Conservation (phyloP, 2,113 vertebrate species). For the Psammodynastes pulverulentus region DNA sequence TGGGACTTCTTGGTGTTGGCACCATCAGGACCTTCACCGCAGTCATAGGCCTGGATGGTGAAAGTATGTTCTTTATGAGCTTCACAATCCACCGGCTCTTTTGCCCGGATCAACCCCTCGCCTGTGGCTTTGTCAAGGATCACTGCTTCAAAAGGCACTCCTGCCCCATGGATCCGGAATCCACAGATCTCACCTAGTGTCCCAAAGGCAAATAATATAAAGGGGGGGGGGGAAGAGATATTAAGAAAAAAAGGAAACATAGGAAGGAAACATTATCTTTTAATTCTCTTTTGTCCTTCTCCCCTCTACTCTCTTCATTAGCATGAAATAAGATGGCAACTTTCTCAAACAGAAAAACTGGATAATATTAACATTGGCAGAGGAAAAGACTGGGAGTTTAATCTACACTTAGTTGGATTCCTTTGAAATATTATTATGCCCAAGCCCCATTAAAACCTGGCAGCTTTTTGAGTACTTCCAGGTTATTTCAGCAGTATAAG, state of each 20-base stretch:
- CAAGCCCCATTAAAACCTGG: not conserved
- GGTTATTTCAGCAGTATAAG: not conserved
- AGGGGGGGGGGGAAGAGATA: not conserved
- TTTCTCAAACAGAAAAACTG: not conserved
- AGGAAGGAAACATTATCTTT: not conserved
- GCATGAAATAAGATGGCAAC: not conserved
- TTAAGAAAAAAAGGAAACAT: not conserved
- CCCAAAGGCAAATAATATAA: not conserved
- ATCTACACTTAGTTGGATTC: no score
- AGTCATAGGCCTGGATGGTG: constrained; percentile 98
- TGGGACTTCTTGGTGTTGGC: constrained; percentile 98
- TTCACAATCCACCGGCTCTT: constrained; percentile 94
- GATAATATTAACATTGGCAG: not conserved
- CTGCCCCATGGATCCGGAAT: constrained; percentile 90
- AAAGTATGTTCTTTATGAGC: constrained; percentile 96
- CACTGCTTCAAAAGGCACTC: constrained; percentile 93
- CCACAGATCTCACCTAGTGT: constrained; percentile 92
- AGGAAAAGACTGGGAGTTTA: not conserved
- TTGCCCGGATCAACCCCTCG: constrained; percentile 93
- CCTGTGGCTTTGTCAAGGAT: constrained; percentile 95
- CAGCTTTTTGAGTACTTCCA: not conserved
- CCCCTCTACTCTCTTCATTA: not conserved
- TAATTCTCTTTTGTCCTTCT: not conserved
- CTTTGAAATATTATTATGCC: not conserved
- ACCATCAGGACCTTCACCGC: constrained; percentile 92